phyloP scores from a whole-genome alignment of 37 sponge, comb jelly and placozoan genomes.

The Mnemiopsis leidyi region DNA sequence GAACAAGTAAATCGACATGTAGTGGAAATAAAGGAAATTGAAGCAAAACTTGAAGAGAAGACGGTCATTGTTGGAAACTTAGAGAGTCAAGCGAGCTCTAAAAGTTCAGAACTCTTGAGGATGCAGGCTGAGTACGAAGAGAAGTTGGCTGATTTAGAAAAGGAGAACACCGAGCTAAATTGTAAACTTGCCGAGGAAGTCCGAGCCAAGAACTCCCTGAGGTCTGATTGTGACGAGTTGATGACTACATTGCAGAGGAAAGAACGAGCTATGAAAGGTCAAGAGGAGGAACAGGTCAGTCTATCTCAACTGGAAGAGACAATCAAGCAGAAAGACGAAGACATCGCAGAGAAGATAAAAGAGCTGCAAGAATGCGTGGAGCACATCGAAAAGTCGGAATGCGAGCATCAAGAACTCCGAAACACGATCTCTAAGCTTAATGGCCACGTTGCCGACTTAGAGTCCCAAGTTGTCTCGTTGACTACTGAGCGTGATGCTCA shows the following conservation, averaged over 20 bases:
- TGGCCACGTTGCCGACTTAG: background rate
- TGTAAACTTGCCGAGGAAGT: background rate
- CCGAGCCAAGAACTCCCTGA: background rate
- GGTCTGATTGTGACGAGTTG: slow-evolving; percentile 25
- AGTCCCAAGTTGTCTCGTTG: background rate
- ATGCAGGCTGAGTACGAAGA: background rate
- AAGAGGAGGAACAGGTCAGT: background rate
- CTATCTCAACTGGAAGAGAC: background rate
- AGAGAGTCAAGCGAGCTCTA: background rate
- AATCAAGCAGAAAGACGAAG: background rate
- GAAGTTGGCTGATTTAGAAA: background rate
- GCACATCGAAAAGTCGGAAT: background rate
- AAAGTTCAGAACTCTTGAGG: background rate
- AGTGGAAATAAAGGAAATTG: background rate
- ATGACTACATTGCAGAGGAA: slow-evolving; percentile 48
- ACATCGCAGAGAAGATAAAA: slow-evolving; percentile 6
- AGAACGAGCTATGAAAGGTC: background rate
- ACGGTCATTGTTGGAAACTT: background rate
- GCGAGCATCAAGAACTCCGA: background rate
- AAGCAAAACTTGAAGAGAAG: background rate
- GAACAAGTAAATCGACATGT: background rate
- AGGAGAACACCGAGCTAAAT: background rate
- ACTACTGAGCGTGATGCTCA: background rate
- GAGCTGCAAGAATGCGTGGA: slow-evolving; percentile 8
- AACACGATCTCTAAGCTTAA: background rate